Evolutionary conservation across 2,113 vertebrate species (phyloP).

Genomic region (Urocolius indicus): DNA sequence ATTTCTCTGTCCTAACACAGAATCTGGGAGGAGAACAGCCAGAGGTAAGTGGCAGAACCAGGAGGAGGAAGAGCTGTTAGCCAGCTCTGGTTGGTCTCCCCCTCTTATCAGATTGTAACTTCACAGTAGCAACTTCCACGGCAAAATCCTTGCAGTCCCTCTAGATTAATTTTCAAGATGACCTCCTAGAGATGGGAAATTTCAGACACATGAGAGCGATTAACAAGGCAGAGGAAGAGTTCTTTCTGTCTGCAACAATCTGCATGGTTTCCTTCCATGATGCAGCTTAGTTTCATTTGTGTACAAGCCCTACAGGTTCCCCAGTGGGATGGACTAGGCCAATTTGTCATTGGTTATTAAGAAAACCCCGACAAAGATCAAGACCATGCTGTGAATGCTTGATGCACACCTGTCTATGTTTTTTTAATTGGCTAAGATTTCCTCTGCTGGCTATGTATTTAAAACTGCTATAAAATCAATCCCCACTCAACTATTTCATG

Average conservation of each 20-base stretch:
- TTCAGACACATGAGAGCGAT: not conserved
- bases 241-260: not conserved
- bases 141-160: slow-evolving; percentile 20
- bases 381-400: not conserved
- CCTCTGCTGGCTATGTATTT: not conserved
- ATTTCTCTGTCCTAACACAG: not conserved
- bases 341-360: not conserved
- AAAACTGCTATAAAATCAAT: not conserved
- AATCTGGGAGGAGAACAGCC: not conserved
- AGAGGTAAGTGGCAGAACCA: slow-evolving; percentile 8
- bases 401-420: not conserved
- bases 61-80: slow-evolving; percentile 24
- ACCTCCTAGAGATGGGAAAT: not conserved
- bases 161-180: not conserved
- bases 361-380: not conserved
- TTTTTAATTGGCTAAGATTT: not conserved
- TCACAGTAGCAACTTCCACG: slow-evolving; percentile 1
- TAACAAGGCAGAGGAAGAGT: not conserved
- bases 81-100: slow-evolving; percentile 28
- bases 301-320: not conserved
- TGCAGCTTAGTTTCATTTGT: not conserved
- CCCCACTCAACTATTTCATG: not conserved
- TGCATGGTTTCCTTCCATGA: not conserved
- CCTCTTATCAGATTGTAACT: slow-evolving; percentile 23
- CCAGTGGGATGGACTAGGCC: rapidly evolving